phyloP scores from a whole-genome alignment of 2,888 invertebrate genomes.

The Sialis lutaria region DNA sequence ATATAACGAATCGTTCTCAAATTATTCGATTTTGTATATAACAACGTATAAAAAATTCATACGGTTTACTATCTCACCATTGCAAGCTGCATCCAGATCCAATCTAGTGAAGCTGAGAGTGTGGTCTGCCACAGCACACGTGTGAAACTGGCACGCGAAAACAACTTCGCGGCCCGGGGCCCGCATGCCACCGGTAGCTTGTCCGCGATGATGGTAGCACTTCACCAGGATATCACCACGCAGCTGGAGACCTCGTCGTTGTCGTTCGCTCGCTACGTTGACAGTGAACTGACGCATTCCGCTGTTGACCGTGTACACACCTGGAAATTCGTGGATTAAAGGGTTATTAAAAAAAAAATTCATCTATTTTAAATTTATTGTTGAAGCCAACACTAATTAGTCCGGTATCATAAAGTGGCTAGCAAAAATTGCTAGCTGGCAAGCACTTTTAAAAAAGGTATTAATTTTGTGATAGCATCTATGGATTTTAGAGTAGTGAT shows the following conservation, averaged over 20 bases:
- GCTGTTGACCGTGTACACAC: constrained; percentile 51
- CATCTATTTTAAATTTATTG: too few relatives aligned
- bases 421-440: too few relatives aligned
- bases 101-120: constrained; percentile 70
- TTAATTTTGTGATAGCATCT: too few relatives aligned
- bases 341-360: too few relatives aligned
- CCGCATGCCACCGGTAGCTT: constrained; percentile 3
- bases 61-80: constrained; percentile 39
- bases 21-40: too few relatives aligned
- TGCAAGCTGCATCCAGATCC: constrained; percentile 72
- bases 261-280: constrained; percentile 44
- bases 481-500: too few relatives aligned
- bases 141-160: constrained; percentile 85
- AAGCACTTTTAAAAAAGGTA: too few relatives aligned
- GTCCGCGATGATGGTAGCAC: constrained; percentile 55
- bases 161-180: constrained; percentile 43
- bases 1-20: too few relatives aligned
- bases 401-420: too few relatives aligned
- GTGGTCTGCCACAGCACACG: constrained; percentile 77
- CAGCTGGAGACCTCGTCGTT: constrained; percentile 46
- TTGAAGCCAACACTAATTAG: too few relatives aligned
- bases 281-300: constrained; percentile 50
- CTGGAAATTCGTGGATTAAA: constrained; percentile 19
- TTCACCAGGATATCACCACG: constrained; percentile 83
- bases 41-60: too few relatives aligned